phyloP scores from a whole-genome alignment of 1,140 invertebrate species.

The Microvelia longipes region DNA sequence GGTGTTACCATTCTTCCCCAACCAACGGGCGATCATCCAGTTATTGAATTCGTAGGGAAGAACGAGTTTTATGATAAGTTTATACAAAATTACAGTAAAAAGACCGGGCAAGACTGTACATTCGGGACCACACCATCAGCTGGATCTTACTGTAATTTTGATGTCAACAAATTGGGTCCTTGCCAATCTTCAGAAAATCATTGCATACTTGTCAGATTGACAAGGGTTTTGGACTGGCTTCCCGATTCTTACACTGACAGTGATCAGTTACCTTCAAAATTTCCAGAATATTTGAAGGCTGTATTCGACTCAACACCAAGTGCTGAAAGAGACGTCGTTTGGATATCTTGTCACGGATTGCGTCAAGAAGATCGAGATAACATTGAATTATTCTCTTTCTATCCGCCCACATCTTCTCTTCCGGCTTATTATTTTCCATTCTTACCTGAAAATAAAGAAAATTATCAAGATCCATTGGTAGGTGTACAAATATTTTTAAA shows the following conservation, averaged over 20 bases:
- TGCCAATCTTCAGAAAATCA: background rate
- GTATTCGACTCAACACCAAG: background rate
- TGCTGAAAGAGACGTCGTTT: background rate
- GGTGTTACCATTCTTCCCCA: too few species aligned
- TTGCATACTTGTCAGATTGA: background rate
- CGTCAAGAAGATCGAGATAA: background rate
- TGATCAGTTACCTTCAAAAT: background rate
- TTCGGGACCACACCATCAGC: background rate
- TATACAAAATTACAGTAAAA: too few species aligned
- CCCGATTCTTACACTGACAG: background rate
- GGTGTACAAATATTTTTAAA: background rate
- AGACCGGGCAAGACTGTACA: background rate
- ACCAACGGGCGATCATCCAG: too few species aligned
- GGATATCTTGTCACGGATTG: background rate
- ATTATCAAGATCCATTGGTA: background rate
- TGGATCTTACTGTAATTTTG: background rate
- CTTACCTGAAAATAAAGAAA: background rate
- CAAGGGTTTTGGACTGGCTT: background rate
- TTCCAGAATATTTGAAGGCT: background rate
- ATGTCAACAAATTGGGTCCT: background rate
- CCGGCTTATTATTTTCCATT: background rate
- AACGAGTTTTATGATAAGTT: too few species aligned
- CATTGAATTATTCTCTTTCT: background rate
- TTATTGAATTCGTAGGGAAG: too few species aligned
- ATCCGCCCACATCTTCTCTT: background rate